phyloP scores from a whole-genome alignment of 2,113 vertebrate species.

The Mormoops blainvillei region DNA sequence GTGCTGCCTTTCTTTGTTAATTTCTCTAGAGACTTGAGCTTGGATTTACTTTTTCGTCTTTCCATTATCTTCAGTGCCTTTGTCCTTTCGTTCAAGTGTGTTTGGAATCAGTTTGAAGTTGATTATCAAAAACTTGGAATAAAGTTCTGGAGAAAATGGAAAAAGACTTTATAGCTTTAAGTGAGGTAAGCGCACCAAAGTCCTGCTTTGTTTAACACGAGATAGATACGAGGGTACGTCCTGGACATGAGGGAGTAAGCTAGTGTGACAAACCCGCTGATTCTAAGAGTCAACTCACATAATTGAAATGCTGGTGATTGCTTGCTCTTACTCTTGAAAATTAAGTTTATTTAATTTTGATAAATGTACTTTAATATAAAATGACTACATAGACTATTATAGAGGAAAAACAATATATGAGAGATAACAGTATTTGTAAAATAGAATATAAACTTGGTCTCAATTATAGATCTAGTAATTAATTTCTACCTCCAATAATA shows the following conservation, averaged over 20 bases:
- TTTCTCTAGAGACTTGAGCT: conserved; percentile 81
- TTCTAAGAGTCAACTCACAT: neutral
- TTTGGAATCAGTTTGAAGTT: conserved; percentile 61
- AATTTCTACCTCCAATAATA: conserved; percentile 17
- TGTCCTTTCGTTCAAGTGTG: conserved; percentile 65
- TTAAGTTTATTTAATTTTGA: conserved; percentile 30
- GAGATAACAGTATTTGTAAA: conserved; percentile 52
- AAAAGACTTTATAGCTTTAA: neutral
- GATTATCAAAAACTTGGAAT: conserved; percentile 32
- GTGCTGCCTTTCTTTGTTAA: conserved; percentile 81
- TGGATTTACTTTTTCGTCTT: conserved; percentile 73
- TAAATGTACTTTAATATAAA: neutral
- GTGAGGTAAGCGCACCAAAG: neutral
- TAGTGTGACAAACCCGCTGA: neutral
- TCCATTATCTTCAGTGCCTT: conserved; percentile 75
- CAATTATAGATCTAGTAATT: neutral
- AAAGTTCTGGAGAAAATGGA: conserved; percentile 52
- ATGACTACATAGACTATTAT: neutral
- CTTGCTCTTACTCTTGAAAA: conserved; percentile 5
- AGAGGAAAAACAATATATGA: neutral
- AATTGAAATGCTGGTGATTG: neutral
- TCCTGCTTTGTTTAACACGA: neutral
- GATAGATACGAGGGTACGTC: neutral
- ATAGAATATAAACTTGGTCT: conserved; percentile 59
- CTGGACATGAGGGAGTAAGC: neutral